Conservation (phyloP, 53 echinoderm and acorn worm species). For the Henricia sp. region DNA sequence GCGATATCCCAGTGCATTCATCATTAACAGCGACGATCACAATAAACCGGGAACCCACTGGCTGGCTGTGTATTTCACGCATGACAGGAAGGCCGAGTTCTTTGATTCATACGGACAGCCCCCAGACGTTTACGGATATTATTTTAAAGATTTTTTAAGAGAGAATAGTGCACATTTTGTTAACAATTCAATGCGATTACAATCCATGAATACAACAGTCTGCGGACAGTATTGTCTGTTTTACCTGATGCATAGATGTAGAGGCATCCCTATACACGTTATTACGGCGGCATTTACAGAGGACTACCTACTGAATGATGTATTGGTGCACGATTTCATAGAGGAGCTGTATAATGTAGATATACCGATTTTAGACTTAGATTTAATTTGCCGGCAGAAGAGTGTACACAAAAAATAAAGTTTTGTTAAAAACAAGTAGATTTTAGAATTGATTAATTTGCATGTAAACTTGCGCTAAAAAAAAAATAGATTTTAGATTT, state of each 20-base stretch:
- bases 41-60: neutral
- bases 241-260: conserved; percentile 6
- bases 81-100: conserved; percentile 11
- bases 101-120: conserved; percentile 42
- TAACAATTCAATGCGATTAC: conserved; percentile 30
- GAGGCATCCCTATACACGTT: neutral
- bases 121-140: neutral
- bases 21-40: conserved; percentile 1
- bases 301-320: conserved; percentile 4
- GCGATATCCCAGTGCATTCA: conserved; percentile 20
- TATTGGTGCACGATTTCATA: conserved; percentile 24
- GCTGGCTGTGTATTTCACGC: conserved; percentile 21
- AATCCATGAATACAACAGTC: conserved; percentile 9
- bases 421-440: neutral
- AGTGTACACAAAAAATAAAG: neutral
- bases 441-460: neutral
- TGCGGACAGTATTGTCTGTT: conserved; percentile 31
- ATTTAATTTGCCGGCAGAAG: conserved; percentile 2
- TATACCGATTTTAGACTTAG: neutral
- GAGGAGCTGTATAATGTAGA: neutral
- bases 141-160: conserved; percentile 34
- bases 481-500: neutral
- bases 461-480: neutral
- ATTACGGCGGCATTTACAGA: conserved; percentile 5
- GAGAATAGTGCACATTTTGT: neutral